Percentiles rank a stretch among this genome's conserved stretches.
Conservation (phyloP, 37 sponge, comb jelly and placozoan species). For the Bolinopsis microptera region DNA sequence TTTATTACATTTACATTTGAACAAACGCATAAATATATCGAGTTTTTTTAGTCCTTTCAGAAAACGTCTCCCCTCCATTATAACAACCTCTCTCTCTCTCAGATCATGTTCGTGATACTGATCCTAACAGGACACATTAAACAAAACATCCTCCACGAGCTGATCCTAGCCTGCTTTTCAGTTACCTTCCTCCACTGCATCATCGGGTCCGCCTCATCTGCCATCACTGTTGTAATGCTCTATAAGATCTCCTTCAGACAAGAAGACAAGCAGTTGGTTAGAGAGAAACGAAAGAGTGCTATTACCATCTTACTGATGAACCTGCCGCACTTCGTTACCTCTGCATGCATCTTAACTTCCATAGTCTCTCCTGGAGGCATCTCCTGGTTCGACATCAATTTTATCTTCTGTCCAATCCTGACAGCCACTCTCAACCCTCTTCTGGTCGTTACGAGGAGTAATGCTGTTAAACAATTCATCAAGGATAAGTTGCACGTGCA, state of each 20-base stretch:
- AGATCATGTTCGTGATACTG: conserved; percentile 41
- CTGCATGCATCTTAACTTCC: not conserved
- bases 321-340: conserved; percentile 44
- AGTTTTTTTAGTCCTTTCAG: no score
- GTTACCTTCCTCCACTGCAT: conserved; percentile 43
- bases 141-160: not conserved
- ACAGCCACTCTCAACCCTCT: conserved; percentile 48
- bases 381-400: conserved; percentile 53
- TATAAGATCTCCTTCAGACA: not conserved
- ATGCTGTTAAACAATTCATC: not conserved
- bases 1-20: no score
- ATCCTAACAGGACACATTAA: not conserved
- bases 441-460: not conserved
- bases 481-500: not conserved
- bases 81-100: no score
- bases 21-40: no score
- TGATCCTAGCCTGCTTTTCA: not conserved
- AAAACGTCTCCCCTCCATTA: no score
- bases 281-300: not conserved
- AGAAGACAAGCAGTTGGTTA: not conserved
- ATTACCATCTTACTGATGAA: conserved; percentile 62
- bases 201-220: not conserved
- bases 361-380: not conserved
- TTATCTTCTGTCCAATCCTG: conserved; percentile 42
- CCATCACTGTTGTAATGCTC: conserved; percentile 10